Evolutionary conservation across 2,797 vertebrate genomes (phyloP).

Genomic region (Enoplosus armatus): DNA sequence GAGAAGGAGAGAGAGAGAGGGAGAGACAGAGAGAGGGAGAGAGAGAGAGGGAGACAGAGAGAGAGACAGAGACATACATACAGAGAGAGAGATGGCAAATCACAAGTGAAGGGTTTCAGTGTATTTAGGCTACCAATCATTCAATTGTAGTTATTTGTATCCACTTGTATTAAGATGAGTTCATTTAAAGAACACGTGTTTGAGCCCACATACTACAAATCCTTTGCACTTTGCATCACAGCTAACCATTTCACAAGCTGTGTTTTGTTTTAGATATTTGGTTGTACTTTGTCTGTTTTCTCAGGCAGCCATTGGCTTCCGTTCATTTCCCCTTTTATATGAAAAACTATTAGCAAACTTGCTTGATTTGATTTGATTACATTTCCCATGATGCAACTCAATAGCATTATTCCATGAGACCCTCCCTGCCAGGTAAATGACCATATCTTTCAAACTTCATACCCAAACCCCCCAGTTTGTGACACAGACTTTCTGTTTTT

Average conservation of each 20-base stretch:
- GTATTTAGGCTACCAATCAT: conserved; percentile 26
- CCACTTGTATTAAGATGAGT: neutral
- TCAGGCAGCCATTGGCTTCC: neutral
- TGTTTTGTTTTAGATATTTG: neutral
- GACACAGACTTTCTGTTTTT: neutral
- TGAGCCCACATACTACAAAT: neutral
- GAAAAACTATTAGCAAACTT: neutral
- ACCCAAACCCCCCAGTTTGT: neutral
- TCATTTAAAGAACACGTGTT: neutral
- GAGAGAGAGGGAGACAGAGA: conserved; percentile 25
- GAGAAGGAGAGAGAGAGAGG: conserved; percentile 11
- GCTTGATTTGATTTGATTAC: too few relatives aligned
- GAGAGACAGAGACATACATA: neutral
- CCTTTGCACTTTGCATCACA: neutral
- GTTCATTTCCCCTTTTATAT: neutral
- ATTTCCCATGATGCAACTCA: too few relatives aligned
- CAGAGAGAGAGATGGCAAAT: neutral
- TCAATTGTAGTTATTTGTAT: conserved; percentile 12
- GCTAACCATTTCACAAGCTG: neutral
- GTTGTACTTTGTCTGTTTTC: neutral
- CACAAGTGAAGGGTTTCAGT: conserved; percentile 38
- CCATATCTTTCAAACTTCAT: neutral
- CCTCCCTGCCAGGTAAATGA: neutral
- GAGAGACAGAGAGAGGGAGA: conserved; percentile 29
- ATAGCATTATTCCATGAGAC: neutral